A percentile compares a stretch with the other conserved stretches of the same genome.
Conservation (phyloP, 2,888 invertebrate genomes). For the Mythimna impura region DNA sequence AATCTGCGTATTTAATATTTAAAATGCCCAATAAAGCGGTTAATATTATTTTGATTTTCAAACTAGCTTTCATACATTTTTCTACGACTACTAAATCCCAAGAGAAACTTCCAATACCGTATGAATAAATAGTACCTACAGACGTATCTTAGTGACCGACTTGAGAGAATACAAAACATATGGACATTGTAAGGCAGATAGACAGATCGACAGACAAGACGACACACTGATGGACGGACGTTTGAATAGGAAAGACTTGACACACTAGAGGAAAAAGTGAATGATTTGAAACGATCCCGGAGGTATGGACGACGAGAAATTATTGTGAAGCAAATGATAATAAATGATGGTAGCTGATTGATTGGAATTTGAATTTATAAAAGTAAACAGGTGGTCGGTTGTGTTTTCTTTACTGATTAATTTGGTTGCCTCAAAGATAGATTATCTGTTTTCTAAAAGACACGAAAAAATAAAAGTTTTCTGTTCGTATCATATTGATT, state of each 20-base stretch:
- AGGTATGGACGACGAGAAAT: conserved; percentile 54
- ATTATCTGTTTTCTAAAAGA: neutral
- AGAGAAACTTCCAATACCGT: conserved; percentile 19
- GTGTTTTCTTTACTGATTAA: conserved; percentile 8
- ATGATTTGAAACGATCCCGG: conserved; percentile 44
- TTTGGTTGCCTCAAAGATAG: neutral
- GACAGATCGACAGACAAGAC: conserved; percentile 63
- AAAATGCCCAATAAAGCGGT: neutral
- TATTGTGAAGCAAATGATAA: conserved; percentile 45
- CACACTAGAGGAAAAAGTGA: conserved; percentile 59
- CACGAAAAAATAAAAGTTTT: neutral
- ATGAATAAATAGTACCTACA: conserved; percentile 43
- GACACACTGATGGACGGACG: conserved; percentile 61
- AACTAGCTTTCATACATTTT: neutral
- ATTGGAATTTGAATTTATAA: conserved; percentile 38
- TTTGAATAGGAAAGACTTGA: conserved; percentile 63
- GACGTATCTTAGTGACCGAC: conserved; percentile 37
- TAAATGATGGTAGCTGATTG: conserved; percentile 34
- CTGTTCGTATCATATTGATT: neutral
- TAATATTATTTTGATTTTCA: neutral
- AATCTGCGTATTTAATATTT: neutral
- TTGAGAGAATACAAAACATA: conserved; percentile 53
- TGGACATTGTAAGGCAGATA: conserved; percentile 41
- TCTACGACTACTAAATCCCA: neutral
- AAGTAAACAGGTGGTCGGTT: conserved; percentile 14